These are phyloP conservation scores for Megalopta genalis DNA, from an alignment of 1,140 invertebrate species.

Conservation along the genomic window DNA sequence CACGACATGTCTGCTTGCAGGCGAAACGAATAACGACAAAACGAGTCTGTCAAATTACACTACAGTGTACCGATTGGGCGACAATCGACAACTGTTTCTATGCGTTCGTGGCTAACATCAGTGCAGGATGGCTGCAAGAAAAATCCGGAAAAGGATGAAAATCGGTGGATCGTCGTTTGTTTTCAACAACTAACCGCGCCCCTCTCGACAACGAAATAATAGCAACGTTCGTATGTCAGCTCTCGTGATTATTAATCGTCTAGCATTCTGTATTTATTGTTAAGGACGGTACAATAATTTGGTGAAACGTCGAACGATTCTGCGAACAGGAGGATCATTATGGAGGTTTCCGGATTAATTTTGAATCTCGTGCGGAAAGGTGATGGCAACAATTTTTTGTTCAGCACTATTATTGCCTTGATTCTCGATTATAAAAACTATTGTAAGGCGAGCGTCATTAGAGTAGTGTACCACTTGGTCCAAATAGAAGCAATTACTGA, in stretches of 20 bases:
- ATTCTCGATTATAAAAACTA: background rate
- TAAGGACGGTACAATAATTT: slow-evolving; percentile 32
- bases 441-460: background rate
- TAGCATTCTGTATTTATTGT: slow-evolving; percentile 41
- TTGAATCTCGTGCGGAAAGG: slow-evolving; percentile 49
- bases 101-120: slow-evolving; percentile 18
- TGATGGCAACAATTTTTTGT: slow-evolving; percentile 20
- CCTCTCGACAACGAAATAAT: slow-evolving; percentile 46
- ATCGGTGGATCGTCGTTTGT: slow-evolving; percentile 53
- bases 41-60: too few species aligned
- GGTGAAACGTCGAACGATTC: background rate
- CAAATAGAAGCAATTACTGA: too few species aligned
- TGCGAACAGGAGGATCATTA: background rate
- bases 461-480: background rate
- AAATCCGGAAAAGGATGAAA: slow-evolving; percentile 21
- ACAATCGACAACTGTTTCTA: slow-evolving; percentile 5
- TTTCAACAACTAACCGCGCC: slow-evolving; percentile 55
- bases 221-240: slow-evolving; percentile 38
- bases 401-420: background rate
- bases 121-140: background rate
- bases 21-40: too few species aligned
- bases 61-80: too few species aligned
- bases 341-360: slow-evolving; percentile 43
- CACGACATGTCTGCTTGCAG: background rate
- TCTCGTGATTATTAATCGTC: slow-evolving; percentile 51